Evolutionary conservation across 2,113 vertebrate genomes (phyloP).

Genomic region (Anarrhichthys ocellatus): DNA sequence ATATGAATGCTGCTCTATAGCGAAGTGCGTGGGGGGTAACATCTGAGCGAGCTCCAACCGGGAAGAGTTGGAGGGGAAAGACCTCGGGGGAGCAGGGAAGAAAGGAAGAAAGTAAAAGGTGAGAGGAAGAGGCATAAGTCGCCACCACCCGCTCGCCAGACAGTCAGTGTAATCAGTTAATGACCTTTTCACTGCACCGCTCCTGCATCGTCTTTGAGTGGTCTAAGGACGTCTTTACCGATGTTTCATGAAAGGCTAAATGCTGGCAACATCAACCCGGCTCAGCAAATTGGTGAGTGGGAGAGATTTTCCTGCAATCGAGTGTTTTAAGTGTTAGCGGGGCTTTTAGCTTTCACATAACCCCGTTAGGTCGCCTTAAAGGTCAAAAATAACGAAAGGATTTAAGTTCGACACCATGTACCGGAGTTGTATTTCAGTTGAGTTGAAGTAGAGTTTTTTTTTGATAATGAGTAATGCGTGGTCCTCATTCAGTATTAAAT

Average conservation of each 20-base stretch:
- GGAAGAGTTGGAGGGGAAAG: slow-evolving; percentile 7
- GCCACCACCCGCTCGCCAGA: slow-evolving; percentile 30
- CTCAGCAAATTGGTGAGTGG: slow-evolving; percentile 4
- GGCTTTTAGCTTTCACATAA: slow-evolving; percentile 5
- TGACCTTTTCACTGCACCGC: slow-evolving; percentile 69
- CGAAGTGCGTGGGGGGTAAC: slow-evolving; percentile 36
- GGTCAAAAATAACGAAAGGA: slow-evolving; percentile 6
- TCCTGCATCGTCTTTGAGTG: slow-evolving; percentile 26
- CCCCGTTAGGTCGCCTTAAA: neutral
- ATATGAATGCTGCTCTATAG: slow-evolving; percentile 48
- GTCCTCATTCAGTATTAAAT: neutral
- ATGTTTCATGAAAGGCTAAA: slow-evolving; percentile 13
- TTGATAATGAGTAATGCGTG: neutral
- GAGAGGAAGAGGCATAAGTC: slow-evolving; percentile 16
- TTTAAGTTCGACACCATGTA: neutral
- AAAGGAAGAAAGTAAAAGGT: slow-evolving; percentile 39
- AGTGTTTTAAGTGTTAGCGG: neutral
- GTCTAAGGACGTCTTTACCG: neutral
- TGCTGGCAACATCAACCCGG: neutral
- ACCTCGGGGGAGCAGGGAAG: slow-evolving; percentile 40
- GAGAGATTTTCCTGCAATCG: slow-evolving; percentile 15
- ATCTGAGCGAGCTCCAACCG: slow-evolving; percentile 50
- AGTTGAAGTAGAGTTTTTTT: neutral
- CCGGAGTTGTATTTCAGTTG: neutral
- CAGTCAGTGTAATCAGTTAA: slow-evolving; percentile 46